phyloP scores from a whole-genome alignment of 2,888 invertebrate species.

The Brenthis daphne region DNA sequence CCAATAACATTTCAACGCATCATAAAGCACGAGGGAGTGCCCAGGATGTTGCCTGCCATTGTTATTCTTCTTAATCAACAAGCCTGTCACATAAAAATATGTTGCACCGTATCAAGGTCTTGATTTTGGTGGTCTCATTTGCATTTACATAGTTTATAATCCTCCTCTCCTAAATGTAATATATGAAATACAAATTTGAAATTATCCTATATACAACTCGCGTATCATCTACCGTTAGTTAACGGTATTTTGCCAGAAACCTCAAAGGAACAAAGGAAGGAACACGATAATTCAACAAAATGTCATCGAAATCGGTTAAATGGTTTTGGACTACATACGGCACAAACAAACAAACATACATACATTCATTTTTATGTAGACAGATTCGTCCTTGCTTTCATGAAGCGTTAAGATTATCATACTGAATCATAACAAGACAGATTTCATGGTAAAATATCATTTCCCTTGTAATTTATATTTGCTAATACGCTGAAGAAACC shows the following conservation, averaged over 20 bases:
- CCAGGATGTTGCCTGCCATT: conserved; percentile 39
- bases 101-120: too few species aligned
- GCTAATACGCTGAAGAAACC: too few species aligned
- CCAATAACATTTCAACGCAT: conserved; percentile 20
- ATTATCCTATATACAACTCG: background rate
- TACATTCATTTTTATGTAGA: background rate
- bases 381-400: too few species aligned
- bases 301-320: background rate
- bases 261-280: too few species aligned
- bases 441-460: too few species aligned
- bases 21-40: conserved; percentile 36
- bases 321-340: background rate
- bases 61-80: conserved; percentile 23
- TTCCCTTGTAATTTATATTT: too few species aligned
- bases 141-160: too few species aligned
- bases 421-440: too few species aligned
- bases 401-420: too few species aligned
- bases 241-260: background rate
- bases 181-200: background rate
- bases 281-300: background rate
- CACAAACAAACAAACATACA: background rate
- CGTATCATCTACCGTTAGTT: background rate
- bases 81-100: conserved; percentile 2
- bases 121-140: too few species aligned
- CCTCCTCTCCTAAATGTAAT: background rate